Conservation (phyloP, 2,113 vertebrate genomes). For the Natator depressus region DNA sequence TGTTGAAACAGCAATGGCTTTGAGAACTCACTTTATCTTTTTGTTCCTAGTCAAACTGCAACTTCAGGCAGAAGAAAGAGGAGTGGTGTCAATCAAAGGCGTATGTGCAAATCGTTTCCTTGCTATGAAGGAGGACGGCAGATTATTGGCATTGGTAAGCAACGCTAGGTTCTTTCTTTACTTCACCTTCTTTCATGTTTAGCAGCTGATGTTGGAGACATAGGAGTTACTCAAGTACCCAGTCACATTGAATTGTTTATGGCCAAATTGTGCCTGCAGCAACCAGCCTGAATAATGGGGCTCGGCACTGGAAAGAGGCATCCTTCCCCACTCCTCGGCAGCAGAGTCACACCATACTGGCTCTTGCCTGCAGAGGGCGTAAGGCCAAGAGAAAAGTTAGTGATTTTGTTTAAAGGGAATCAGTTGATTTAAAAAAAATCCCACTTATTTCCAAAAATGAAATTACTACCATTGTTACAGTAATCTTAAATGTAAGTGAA, state of each 20-base stretch:
- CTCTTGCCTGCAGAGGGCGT: neutral
- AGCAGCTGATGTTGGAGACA: neutral
- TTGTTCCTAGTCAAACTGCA: slow-evolving; percentile 89
- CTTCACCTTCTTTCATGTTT: neutral
- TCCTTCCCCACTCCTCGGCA: neutral
- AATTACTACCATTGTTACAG: neutral
- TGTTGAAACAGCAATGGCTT: accelerated
- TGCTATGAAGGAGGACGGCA: slow-evolving; percentile 95
- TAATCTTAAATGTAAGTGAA: neutral
- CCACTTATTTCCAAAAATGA: neutral
- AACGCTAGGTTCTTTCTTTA: neutral
- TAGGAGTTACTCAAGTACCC: neutral
- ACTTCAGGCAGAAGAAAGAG: slow-evolving; percentile 93
- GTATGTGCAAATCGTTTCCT: slow-evolving; percentile 93
- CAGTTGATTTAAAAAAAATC: neutral
- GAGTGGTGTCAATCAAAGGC: slow-evolving; percentile 96
- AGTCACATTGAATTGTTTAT: accelerated
- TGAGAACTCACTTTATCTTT: neutral
- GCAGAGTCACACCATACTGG: neutral
- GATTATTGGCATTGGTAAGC: slow-evolving; percentile 92
- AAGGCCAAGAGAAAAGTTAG: neutral
- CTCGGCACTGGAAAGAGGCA: neutral
- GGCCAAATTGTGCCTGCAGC: neutral
- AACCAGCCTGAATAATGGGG: neutral
- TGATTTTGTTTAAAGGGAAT: neutral